These are phyloP conservation scores for Oreochromis mossambicus DNA, from an alignment of 2,797 vertebrate genomes.

Conservation along the genomic window DNA sequence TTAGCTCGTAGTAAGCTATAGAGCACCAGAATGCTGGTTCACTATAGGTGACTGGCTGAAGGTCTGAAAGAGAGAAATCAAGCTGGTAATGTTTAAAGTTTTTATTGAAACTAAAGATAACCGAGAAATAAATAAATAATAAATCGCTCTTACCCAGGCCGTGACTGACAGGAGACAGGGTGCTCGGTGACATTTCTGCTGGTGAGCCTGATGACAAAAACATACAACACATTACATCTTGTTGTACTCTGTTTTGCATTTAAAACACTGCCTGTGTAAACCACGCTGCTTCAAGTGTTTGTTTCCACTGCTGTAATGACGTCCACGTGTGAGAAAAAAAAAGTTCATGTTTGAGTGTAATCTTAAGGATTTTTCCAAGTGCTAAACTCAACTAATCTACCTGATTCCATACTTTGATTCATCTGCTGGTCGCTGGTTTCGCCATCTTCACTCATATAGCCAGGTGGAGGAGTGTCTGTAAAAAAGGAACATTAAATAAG, in stretches of 20 bases:
- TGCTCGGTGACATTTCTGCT: constrained; percentile 93
- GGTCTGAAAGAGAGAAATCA: constrained; percentile 72
- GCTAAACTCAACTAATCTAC: constrained; percentile 52
- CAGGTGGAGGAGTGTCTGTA: constrained; percentile 95
- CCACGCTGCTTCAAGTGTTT: neutral
- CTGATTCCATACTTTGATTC: constrained; percentile 99
- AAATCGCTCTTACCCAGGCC: constrained; percentile 80
- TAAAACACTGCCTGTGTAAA: neutral
- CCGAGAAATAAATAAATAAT: neutral
- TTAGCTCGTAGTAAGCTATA: constrained; percentile 98
- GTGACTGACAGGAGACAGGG: constrained; percentile 93
- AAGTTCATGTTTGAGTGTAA: neutral
- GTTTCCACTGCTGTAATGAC: neutral
- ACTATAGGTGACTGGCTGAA: constrained; percentile 96
- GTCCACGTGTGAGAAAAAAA: neutral
- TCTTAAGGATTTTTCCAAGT: neutral
- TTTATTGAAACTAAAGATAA: neutral
- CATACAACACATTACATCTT: neutral
- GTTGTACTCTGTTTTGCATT: neutral
- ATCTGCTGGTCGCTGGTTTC: constrained; percentile 96
- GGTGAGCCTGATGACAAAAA: constrained; percentile 84
- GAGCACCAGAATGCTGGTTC: constrained; percentile 99
- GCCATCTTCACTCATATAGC: constrained; percentile 99
- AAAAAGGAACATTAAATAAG: neutral
- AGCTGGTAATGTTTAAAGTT: neutral